Evolutionary conservation across 2,797 vertebrate genomes (phyloP).

Genomic region (Danio choprae): DNA sequence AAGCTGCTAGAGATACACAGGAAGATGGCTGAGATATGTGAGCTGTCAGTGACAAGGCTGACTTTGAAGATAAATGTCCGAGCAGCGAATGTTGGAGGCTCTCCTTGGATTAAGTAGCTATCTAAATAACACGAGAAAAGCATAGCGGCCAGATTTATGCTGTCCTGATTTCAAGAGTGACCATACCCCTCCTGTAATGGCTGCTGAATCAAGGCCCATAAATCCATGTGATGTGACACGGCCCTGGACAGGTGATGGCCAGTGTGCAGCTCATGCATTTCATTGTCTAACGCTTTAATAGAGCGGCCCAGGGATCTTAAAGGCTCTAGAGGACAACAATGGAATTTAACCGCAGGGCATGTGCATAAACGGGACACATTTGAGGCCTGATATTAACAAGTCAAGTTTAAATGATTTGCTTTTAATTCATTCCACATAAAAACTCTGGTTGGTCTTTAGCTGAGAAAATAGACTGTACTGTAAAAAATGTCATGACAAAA

Average conservation of each 20-base stretch:
- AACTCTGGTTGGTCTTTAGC: constrained; percentile 4
- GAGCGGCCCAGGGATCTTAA: not conserved
- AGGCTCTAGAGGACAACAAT: constrained; percentile 8
- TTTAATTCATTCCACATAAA: not conserved
- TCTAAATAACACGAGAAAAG: constrained; percentile 46
- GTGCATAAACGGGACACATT: not conserved
- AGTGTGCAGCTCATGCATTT: constrained; percentile 13
- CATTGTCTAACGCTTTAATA: constrained; percentile 20
- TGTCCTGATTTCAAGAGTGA: constrained; percentile 23
- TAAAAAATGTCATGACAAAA: not conserved
- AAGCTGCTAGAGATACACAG: constrained; percentile 3
- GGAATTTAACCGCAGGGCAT: not conserved
- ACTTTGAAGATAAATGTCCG: constrained; percentile 57
- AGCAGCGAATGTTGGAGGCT: constrained; percentile 24
- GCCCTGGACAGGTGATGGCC: constrained; percentile 20
- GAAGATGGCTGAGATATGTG: not conserved
- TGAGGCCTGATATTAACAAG: constrained; percentile 1
- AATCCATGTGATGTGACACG: constrained; percentile 21
- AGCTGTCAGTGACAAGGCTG: constrained; percentile 39
- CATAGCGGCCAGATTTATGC: constrained; percentile 41
- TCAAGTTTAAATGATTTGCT: constrained; percentile 4
- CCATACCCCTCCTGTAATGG: constrained; percentile 15
- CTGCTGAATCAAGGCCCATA: constrained; percentile 14
- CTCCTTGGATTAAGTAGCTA: constrained; percentile 43
- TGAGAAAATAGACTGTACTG: not conserved